Evolutionary conservation across 1,140 invertebrate species (phyloP).

Genomic region (Danaus melanippus): DNA sequence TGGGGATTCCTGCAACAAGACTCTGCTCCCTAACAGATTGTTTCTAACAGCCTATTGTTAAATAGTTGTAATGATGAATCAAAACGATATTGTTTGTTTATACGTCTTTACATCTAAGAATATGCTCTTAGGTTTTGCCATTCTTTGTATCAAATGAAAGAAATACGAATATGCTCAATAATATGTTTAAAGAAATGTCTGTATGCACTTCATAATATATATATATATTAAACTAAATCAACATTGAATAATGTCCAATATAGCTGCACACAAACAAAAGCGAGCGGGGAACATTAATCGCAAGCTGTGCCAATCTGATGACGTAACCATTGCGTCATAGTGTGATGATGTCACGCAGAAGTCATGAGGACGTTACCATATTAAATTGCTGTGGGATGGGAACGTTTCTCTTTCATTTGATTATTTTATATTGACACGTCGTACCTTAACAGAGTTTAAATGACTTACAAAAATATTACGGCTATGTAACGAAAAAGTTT

Average conservation of each 20-base stretch:
- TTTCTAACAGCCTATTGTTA: background rate
- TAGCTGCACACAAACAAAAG: no score
- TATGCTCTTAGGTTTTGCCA: background rate
- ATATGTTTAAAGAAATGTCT: background rate
- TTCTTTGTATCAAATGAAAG: background rate
- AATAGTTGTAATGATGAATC: no score
- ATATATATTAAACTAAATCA: no score
- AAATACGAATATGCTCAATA: background rate
- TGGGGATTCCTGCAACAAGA: slow-evolving; percentile 30
- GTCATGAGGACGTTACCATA: slow-evolving; percentile 5
- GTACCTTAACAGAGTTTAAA: no score
- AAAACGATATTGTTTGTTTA: background rate
- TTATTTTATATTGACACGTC: no score
- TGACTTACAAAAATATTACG: no score
- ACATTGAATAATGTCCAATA: no score
- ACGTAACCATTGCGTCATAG: slow-evolving; percentile 13
- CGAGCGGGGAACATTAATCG: no score
- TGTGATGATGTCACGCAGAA: slow-evolving; percentile 16
- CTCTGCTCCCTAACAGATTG: slow-evolving; percentile 11
- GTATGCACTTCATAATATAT: background rate
- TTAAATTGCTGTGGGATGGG: slow-evolving; percentile 4
- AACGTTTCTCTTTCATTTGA: slow-evolving; percentile 9
- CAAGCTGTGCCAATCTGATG: slow-evolving; percentile 6
- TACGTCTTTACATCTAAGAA: slow-evolving; percentile 5
- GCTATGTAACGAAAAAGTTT: no score